These are phyloP conservation scores for Megamerina dolium DNA, from an alignment of 2,888 invertebrate genomes.

Conservation along the genomic window DNA sequence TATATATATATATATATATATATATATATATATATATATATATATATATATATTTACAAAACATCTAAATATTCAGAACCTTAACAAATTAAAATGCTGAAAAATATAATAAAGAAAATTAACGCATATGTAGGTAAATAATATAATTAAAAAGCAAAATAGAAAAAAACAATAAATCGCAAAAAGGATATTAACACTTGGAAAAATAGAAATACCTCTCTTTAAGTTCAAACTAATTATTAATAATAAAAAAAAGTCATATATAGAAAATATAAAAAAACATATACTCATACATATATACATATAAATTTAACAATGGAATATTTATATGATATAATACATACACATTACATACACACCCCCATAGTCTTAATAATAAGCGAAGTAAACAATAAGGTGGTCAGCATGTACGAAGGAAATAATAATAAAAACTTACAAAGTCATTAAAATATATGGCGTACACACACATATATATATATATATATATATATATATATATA, in stretches of 20 bases:
- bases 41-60: constrained; percentile 23
- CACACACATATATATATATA: background rate
- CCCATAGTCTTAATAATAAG: too few relatives aligned
- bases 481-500: constrained; percentile 1
- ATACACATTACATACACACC: too few relatives aligned
- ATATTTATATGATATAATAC: too few relatives aligned
- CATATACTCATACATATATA: too few relatives aligned
- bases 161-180: constrained; percentile 13
- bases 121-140: background rate
- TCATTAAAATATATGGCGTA: background rate
- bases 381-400: too few relatives aligned
- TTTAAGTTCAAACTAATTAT: constrained; percentile 47
- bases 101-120: too few relatives aligned
- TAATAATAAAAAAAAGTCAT: too few relatives aligned
- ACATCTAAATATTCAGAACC: too few relatives aligned
- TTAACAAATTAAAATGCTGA: constrained; percentile 12
- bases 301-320: too few relatives aligned
- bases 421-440: too few relatives aligned
- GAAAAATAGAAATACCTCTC: constrained; percentile 52
- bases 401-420: too few relatives aligned
- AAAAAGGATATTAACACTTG: constrained; percentile 39
- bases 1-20: constrained; percentile 28
- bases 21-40: constrained; percentile 27
- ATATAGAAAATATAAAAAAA: too few relatives aligned
- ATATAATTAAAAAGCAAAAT: constrained; percentile 7